These are phyloP conservation scores for Anser brachyrhynchus DNA, from an alignment of 2,113 vertebrate species.

Conservation along the genomic window DNA sequence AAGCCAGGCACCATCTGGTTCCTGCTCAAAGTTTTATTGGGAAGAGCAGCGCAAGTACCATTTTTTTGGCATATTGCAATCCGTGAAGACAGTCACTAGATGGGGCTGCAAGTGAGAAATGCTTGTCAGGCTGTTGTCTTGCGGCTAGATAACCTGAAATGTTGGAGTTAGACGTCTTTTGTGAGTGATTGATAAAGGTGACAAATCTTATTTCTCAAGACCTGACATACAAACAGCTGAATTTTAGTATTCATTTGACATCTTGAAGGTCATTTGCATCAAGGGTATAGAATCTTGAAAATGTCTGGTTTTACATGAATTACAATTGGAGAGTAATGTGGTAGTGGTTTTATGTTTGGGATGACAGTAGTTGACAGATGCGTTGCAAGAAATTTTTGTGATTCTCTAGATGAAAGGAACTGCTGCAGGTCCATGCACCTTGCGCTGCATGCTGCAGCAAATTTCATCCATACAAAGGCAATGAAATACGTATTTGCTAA, in stretches of 20 bases:
- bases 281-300: neutral
- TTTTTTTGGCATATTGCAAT: neutral
- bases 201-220: neutral
- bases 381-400: neutral
- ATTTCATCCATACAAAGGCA: neutral
- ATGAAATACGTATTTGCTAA: neutral
- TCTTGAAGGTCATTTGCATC: neutral
- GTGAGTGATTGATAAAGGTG: neutral
- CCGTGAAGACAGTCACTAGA: conserved; percentile 6
- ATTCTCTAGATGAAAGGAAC: neutral
- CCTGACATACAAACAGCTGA: neutral
- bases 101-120: neutral
- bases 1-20: neutral
- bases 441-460: neutral
- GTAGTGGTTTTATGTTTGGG: neutral
- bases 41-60: neutral
- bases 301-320: neutral
- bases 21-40: neutral
- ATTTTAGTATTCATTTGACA: neutral
- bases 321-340: neutral
- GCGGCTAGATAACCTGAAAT: neutral
- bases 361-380: neutral
- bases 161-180: neutral
- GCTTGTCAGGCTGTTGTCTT: accelerated
- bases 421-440: neutral